Conservation (phyloP, 2,888 invertebrate species). For the Epinotia demarniana region DNA sequence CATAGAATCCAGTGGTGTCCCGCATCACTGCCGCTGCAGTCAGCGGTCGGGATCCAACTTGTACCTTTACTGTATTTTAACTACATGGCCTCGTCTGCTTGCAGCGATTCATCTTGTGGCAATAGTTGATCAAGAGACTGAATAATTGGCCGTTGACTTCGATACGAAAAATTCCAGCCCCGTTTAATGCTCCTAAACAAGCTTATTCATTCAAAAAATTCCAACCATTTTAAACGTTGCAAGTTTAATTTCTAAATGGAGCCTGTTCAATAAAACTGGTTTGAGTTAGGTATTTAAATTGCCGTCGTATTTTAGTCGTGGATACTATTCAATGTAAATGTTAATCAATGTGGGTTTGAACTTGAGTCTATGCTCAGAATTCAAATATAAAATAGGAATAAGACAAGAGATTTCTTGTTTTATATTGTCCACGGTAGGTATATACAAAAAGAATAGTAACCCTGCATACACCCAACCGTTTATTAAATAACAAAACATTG, state of each 20-base stretch:
- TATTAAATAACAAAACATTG: too few relatives aligned
- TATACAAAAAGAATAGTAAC: too few relatives aligned
- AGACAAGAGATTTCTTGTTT: too few relatives aligned
- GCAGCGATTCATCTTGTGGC: conserved; percentile 13
- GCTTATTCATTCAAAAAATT: conserved; percentile 23
- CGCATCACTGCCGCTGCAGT: too few relatives aligned
- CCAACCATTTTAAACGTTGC: neutral
- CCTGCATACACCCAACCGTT: too few relatives aligned
- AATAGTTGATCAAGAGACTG: conserved; percentile 4
- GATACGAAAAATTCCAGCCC: conserved; percentile 18
- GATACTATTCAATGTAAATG: neutral
- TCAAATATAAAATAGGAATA: neutral
- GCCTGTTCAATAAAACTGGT: neutral
- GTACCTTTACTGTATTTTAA: neutral
- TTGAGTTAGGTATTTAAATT: neutral
- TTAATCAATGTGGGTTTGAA: neutral
- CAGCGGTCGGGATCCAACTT: neutral
- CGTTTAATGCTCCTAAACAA: conserved; percentile 19
- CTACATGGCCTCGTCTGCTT: neutral
- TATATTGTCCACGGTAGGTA: too few relatives aligned
- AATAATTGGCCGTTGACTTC: neutral
- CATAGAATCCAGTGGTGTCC: too few relatives aligned
- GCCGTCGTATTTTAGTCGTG: neutral
- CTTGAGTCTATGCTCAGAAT: neutral
- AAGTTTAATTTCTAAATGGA: conserved; percentile 14